Base-by-base conservation (phyloP, 2,888 invertebrate species). In the Erebia ligea region DNA sequence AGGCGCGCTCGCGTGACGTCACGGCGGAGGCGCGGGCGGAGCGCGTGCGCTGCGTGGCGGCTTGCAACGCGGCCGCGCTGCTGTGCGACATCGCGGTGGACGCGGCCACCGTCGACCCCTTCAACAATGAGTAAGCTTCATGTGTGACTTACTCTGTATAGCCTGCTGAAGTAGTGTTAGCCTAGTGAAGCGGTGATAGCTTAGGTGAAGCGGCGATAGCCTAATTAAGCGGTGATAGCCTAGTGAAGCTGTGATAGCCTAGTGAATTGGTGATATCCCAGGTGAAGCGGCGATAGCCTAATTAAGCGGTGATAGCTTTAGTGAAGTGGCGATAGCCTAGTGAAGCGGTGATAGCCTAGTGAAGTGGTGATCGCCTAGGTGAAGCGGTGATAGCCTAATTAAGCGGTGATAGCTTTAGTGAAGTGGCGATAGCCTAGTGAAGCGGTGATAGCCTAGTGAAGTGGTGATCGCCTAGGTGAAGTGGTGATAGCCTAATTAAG, bases 1-100 rank as follows among this genome's bases (percentile, higher is more conserved):
- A 59, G 2, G 25, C 10, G 25, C 13, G 17, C 13, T 15, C 19
- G 17, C 11, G 11, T 13, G 45, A 15, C 48, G 59, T 42, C 19
- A 45, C 19, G 10, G 61, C 19, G 5, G 64, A 15, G 67, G 25
- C 75, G 25, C 45, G 72, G n/a, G 77, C 72, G 72, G 72, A 48
- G 64, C 94, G 95, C 77, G 90, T 95, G 78, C 95, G 96, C 82
- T 94, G 95, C 80, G 96, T 96, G 81, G 96, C 96, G 81, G 97
- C 98, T 85, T 95, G 95, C 82, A 98, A 98, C 94, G 97, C 97
- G 82, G 96, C 98, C 80, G 97, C 97, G 91, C 95, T 98, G 88
- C 95, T 98, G 82, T 96, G 97, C 92, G 98, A 98, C 93, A 96
- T 98, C 84, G 95, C 98, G 76, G 76, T 98, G 77, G 77, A 82